Evolutionary conservation across 2,113 vertebrate species (phyloP).

Genomic region (Oxyruncus cristatus): DNA sequence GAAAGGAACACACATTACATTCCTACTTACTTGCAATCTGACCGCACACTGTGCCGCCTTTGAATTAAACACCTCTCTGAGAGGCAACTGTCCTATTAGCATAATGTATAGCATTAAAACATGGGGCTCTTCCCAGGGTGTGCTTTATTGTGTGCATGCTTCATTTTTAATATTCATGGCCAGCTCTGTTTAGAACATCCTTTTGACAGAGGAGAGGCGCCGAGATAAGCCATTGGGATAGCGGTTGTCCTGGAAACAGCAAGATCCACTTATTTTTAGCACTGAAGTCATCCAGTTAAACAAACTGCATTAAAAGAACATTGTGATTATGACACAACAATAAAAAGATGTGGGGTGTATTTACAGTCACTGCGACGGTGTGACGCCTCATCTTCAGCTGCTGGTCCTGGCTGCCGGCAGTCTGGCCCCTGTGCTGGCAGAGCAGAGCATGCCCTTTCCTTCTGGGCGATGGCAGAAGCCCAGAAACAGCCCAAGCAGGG

Average conservation of each 20-base stretch:
- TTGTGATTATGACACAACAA: background rate
- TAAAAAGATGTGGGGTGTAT: background rate
- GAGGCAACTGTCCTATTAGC: conserved; percentile 36
- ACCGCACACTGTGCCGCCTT: background rate
- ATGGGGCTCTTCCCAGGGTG: conserved; percentile 26
- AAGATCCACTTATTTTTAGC: conserved; percentile 61
- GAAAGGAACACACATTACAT: background rate
- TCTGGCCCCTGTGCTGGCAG: background rate
- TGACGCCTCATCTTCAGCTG: background rate
- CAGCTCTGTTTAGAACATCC: conserved; percentile 40
- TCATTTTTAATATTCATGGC: conserved; percentile 48
- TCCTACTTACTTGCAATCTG: background rate
- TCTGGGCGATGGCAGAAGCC: background rate
- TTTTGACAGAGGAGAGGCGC: conserved; percentile 32
- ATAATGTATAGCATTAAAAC: background rate
- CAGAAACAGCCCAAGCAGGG: accelerated
- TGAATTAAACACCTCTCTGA: conserved; percentile 34
- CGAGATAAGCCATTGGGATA: conserved; percentile 24
- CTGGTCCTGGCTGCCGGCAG: background rate
- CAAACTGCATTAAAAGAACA: conserved; percentile 24
- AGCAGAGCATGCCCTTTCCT: background rate
- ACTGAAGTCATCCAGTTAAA: conserved; percentile 31
- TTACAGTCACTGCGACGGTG: background rate
- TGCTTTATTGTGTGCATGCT: conserved; percentile 15
- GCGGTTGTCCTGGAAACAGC: conserved; percentile 49